Conservation (phyloP, 2,888 invertebrate species). For the Neoitamus cyanurus region DNA sequence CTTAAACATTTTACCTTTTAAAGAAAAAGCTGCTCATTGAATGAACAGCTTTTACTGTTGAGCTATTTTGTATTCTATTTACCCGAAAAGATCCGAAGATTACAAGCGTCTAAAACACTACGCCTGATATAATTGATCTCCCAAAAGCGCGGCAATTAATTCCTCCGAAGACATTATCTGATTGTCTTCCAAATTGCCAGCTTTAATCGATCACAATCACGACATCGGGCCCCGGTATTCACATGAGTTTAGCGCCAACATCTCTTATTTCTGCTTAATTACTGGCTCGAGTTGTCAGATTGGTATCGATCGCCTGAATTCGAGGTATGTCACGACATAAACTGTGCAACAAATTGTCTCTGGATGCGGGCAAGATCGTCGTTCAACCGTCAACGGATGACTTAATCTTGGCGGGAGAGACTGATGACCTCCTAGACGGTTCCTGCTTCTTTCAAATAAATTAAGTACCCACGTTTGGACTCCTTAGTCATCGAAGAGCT, state of each 20-base stretch:
- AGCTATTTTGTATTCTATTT: no score
- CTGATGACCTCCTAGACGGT: constrained; percentile 36
- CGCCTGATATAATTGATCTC: constrained; percentile 21
- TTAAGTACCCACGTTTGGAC: background rate
- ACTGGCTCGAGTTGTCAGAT: constrained; percentile 34
- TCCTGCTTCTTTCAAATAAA: background rate
- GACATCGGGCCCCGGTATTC: constrained; percentile 15
- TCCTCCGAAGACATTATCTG: constrained; percentile 33
- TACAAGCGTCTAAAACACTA: constrained; percentile 24
- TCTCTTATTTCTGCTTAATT: constrained; percentile 39
- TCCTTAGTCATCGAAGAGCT: background rate
- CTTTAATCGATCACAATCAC: constrained; percentile 44
- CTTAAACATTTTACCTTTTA: no score
- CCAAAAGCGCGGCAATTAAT: constrained; percentile 25
- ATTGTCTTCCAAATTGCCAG: constrained; percentile 43
- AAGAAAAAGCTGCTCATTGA: no score
- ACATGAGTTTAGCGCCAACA: constrained; percentile 35
- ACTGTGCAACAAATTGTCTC: constrained; percentile 39
- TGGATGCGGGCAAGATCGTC: background rate
- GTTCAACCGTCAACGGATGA: constrained; percentile 8
- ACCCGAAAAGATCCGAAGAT: constrained; percentile 27
- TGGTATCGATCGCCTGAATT: constrained; percentile 31
- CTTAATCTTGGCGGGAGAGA: constrained; percentile 25
- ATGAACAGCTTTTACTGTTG: no score
- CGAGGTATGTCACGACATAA: constrained; percentile 41